A percentile compares a stretch with the other conserved stretches of the same genome.
phyloP scores from a whole-genome alignment of 2,888 invertebrate genomes.

The Agrochola macilenta region DNA sequence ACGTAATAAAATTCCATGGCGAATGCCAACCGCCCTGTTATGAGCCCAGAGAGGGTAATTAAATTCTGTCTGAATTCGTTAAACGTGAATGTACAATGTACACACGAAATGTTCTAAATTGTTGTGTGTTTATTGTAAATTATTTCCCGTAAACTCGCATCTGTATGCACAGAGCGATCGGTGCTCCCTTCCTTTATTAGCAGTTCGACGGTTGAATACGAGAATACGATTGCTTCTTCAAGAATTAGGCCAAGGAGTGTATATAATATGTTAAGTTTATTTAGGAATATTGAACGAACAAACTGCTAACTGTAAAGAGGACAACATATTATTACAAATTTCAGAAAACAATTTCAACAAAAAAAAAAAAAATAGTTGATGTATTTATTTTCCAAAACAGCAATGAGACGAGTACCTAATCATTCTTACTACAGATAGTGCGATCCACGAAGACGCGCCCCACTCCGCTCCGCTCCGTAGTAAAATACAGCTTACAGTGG shows the following conservation, averaged over 20 bases:
- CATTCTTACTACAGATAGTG: too few species aligned
- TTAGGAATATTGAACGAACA: background rate
- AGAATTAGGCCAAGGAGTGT: constrained; percentile 6
- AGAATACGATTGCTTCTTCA: constrained; percentile 25
- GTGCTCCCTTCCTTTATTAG: constrained; percentile 33
- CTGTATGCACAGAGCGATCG: constrained; percentile 39
- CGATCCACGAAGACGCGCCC: too few species aligned
- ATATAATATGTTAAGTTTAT: too few species aligned
- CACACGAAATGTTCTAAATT: constrained; percentile 62
- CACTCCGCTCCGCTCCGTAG: too few species aligned
- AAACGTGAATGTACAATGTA: constrained; percentile 62
- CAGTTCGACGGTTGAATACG: constrained; percentile 36
- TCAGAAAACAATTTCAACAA: background rate
- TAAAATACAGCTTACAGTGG: too few species aligned
- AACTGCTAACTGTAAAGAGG: background rate
- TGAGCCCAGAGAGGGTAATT: constrained; percentile 71
- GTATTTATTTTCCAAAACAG: background rate
- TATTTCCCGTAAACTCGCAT: constrained; percentile 39
- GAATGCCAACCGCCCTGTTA: constrained; percentile 64
- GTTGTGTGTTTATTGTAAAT: constrained; percentile 53
- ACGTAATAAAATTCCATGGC: constrained; percentile 71
- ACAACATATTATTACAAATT: background rate
- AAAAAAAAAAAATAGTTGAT: background rate
- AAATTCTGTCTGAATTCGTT: constrained; percentile 71
- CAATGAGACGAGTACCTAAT: background rate